Evolutionary conservation across 2,113 vertebrate species (phyloP), one percentile per base, ranked within the genome.

Genomic region (Mirounga angustirostris): DNA sequence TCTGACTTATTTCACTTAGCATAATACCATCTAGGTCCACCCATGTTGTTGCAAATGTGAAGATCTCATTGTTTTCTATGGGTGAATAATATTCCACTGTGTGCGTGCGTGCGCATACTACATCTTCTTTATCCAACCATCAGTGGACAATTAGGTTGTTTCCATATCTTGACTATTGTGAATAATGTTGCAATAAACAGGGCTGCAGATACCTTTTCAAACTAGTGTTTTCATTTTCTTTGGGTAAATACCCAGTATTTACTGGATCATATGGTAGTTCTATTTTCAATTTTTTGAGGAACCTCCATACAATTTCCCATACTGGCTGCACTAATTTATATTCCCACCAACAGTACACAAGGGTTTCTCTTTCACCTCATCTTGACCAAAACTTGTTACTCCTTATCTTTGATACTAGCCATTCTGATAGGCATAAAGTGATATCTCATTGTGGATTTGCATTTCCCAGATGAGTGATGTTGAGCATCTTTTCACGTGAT

Each of bases 21-120:
- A 26, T 24, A 6, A 43, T 3, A 43, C 21, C 71, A 8, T 74
- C 19, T 11, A 40, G 1, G 19, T 40, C 69, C 19, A 13, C 5
- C 10, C 69, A 6, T 24, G 36, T 40, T 40, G 69, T 40, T 22
- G 36, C 69, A 22, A 40, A 40, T 2, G 69, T 5, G n/a, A 40
- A 73, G 69, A 24, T 12, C 36, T 22, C 69, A 11, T 13, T 73
- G n/a, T 73, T 40, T 22, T 40, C 36, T 73, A 24, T 24, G 36
- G 36, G 36, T 24, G 69, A 71, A n/a, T 22, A n/a, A n/a, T 19
- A 71, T 21, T 40, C n/a, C 65, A 67, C 65, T n/a, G 28, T 2
- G 40, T 43, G 46, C 7, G 46, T 6, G 46, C 46, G 1, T 1
- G 3, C 0, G 8, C 33, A 69, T 18, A 36, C n/a, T 33, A 21